Evolutionary conservation across 2,113 vertebrate genomes (phyloP).

Genomic region (Gadus chalcogrammus): DNA sequence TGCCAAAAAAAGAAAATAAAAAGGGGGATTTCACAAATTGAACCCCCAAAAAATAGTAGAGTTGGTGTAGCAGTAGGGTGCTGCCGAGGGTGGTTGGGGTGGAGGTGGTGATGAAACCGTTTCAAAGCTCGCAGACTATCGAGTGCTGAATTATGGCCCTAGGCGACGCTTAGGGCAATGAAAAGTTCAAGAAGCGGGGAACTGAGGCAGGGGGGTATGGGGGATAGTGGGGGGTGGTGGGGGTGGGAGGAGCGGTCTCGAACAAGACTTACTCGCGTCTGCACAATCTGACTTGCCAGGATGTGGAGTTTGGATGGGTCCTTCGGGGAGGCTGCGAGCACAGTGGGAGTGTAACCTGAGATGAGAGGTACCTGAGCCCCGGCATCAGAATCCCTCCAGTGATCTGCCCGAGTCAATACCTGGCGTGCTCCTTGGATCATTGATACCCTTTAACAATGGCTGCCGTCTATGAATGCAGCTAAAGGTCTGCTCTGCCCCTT

Average conservation of each 20-base stretch:
- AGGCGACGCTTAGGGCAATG: constrained; percentile 58
- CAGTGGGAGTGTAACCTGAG: constrained; percentile 52
- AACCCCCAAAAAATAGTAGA: background rate
- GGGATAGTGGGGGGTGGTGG: background rate
- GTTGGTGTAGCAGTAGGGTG: too few relatives aligned
- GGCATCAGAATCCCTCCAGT: constrained; percentile 44
- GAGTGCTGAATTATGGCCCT: constrained; percentile 57
- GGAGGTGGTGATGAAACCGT: constrained; percentile 33
- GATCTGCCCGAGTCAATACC: constrained; percentile 38
- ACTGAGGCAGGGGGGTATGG: constrained; percentile 35
- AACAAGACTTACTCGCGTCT: constrained; percentile 39
- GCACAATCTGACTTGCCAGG: constrained; percentile 41
- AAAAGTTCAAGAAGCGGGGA: constrained; percentile 64
- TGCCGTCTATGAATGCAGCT: constrained; percentile 3
- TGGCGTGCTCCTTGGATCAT: constrained; percentile 18
- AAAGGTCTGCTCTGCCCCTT: background rate
- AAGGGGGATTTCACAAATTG: background rate
- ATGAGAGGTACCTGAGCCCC: constrained; percentile 55
- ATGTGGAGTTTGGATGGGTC: constrained; percentile 50
- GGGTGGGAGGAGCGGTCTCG: background rate
- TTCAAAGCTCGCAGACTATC: constrained; percentile 40
- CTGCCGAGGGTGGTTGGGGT: constrained; percentile 1
- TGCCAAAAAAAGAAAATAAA: background rate
- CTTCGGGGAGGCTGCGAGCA: constrained; percentile 49
- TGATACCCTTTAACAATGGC: constrained; percentile 24